Percentiles rank a stretch among this genome's conserved stretches.
These are phyloP conservation scores for Eptatretus burgeri DNA, from an alignment of 2,113 vertebrate genomes.

Conservation along the genomic window DNA sequence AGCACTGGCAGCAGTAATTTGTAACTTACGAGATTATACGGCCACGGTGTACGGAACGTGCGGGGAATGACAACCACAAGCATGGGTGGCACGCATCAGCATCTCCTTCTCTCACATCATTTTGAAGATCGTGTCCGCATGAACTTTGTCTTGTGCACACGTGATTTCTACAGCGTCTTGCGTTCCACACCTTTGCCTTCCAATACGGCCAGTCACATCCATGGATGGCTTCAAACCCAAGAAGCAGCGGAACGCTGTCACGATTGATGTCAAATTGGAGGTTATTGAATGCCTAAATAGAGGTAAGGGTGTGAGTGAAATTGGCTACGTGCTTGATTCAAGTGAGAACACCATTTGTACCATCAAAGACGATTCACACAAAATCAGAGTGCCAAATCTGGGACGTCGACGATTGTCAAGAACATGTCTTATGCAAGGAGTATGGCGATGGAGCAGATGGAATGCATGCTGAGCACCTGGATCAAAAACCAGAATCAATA, in stretches of 20 bases:
- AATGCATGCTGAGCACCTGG: background rate
- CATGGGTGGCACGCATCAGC: background rate
- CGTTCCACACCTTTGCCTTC: constrained; percentile 1
- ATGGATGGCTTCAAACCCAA: background rate
- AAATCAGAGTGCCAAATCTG: background rate
- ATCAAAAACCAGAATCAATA: background rate
- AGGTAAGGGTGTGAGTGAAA: background rate
- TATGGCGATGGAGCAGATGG: constrained; percentile 4
- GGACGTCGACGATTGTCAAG: background rate
- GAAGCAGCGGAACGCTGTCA: too few species aligned
- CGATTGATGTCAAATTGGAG: too few species aligned
- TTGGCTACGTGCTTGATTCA: background rate
- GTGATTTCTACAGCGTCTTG: too few species aligned
- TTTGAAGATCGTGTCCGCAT: background rate
- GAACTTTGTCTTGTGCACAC: constrained; percentile 1
- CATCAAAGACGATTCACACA: background rate
- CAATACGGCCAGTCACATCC: background rate
- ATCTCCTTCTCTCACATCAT: background rate
- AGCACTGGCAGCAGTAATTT: too few species aligned
- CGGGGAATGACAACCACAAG: constrained; percentile 2
- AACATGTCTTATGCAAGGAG: constrained; percentile 4
- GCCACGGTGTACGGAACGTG: background rate
- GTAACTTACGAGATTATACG: too few species aligned
- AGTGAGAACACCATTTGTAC: background rate
- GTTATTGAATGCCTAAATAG: constrained; percentile 6